Base-by-base conservation (phyloP, 2,113 vertebrate genomes). In the Carassius auratus region DNA sequence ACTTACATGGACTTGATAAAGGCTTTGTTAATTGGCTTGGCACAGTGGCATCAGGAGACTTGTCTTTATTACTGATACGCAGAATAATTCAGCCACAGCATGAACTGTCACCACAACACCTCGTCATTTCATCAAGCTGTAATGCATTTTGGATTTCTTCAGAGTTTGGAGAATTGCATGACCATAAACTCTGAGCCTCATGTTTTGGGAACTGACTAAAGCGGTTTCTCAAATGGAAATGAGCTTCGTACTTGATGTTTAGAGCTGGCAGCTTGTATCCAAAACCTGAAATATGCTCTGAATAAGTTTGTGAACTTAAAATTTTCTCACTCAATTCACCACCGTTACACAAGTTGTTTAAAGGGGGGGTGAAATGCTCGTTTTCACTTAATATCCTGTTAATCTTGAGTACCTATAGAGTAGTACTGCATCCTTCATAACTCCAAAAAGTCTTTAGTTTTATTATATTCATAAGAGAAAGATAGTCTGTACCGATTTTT, bases 141-240 rank as follows among this genome's bases (percentile, higher is more conserved):
- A 57, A 77, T 77, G 26, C 50, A 12, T 66, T 81, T 81, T 48
- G 66, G 48, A 75, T 75, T 81, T 81, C 61, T 4, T 23, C 59
- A 12, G 10, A 48, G 36, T 12, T 61, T 64, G n/a, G n/a, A 66
- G 38, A 10, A 64, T 21, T 45, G n/a, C 14, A n/a, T 81, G 12
- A 48, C n/a, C 38, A 48, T 66, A 48, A 23, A 1, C 30, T 42
- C 55, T 13, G 7, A 8, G 55, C 1, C 33, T 61, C 5, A n/a
- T 38, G 61, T 79, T 79, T 79, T 79, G 33, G 33, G 33, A 79
- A 38, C 21, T 14, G 76, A 33, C 55, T 79, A 79, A 79, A 79
- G 76, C 12, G 3, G 33, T 23, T 42, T 21, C 33, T n/a, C 30
- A 59, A 19, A 23, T 61, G 19, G 21, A 78, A 42, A n/a, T 61